These are phyloP conservation scores for Benitochromis conjunctus DNA, from an alignment of 2,113 vertebrate species.

Conservation along the genomic window DNA sequence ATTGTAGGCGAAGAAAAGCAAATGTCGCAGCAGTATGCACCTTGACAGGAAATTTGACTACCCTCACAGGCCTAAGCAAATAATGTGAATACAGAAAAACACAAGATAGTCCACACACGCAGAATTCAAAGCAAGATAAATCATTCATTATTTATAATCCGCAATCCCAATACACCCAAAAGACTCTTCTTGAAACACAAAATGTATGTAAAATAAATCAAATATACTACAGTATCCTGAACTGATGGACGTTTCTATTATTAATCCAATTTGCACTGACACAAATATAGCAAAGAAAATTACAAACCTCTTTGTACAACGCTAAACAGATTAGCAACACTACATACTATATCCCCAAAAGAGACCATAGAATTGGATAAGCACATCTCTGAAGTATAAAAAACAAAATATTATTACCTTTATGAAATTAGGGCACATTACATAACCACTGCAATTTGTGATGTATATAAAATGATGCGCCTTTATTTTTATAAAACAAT, in stretches of 20 bases:
- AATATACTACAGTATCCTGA: neutral
- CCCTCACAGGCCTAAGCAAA: constrained; percentile 4
- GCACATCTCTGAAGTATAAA: neutral
- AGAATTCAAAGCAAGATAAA: neutral
- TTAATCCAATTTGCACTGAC: neutral
- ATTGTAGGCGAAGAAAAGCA: constrained; percentile 11
- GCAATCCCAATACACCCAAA: neutral
- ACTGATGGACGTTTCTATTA: neutral
- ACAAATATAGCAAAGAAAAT: neutral
- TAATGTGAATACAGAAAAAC: constrained; percentile 12
- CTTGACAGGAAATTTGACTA: constrained; percentile 41
- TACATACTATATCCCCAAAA: neutral
- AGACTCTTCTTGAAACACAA: constrained; percentile 5
- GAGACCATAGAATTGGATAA: neutral
- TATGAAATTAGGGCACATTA: neutral
- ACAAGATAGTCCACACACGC: neutral
- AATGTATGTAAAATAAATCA: neutral
- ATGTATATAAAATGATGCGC: neutral
- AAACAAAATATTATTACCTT: neutral
- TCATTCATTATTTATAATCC: constrained; percentile 40
- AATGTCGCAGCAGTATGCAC: constrained; percentile 8
- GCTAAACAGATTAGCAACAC: neutral
- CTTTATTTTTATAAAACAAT: neutral
- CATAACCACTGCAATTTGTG: neutral
- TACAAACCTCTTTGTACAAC: neutral